phyloP scores from a whole-genome alignment of 2,797 vertebrate genomes.

The Halcyon badia region DNA sequence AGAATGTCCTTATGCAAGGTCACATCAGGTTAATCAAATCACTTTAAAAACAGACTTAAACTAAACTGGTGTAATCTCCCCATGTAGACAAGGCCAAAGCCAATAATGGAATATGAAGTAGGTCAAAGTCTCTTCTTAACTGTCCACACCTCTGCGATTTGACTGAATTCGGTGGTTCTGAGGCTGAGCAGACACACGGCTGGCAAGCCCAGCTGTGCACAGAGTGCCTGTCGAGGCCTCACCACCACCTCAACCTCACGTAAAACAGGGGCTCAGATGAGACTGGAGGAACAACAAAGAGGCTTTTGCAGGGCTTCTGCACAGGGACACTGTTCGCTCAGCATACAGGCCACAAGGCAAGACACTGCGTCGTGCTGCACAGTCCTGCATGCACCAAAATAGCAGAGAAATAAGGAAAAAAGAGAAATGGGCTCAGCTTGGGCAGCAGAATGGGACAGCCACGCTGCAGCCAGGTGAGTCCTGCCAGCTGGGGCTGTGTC shows the following conservation, averaged over 20 bases:
- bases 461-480: not conserved
- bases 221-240: fast-evolving
- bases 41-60: slow-evolving; percentile 53
- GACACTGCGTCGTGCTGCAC: not conserved
- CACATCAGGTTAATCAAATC: slow-evolving; percentile 55
- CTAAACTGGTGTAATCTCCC: slow-evolving; percentile 25
- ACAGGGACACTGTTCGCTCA: not conserved
- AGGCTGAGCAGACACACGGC: not conserved
- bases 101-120: slow-evolving; percentile 51
- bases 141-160: not conserved
- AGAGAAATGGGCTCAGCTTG: not conserved
- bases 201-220: not conserved
- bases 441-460: not conserved
- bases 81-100: slow-evolving; percentile 36
- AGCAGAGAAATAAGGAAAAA: not conserved
- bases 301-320: not conserved
- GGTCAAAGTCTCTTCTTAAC: not conserved
- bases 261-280: not conserved
- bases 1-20: not conserved
- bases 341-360: not conserved
- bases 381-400: not conserved
- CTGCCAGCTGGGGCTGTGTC: fast-evolving
- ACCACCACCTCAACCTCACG: not conserved
- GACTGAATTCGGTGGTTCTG: not conserved
- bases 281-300: not conserved